Evolutionary conservation across 2,113 vertebrate genomes (phyloP), one percentile per base, ranked within the genome.

Genomic region (Scartelaos histophorus): DNA sequence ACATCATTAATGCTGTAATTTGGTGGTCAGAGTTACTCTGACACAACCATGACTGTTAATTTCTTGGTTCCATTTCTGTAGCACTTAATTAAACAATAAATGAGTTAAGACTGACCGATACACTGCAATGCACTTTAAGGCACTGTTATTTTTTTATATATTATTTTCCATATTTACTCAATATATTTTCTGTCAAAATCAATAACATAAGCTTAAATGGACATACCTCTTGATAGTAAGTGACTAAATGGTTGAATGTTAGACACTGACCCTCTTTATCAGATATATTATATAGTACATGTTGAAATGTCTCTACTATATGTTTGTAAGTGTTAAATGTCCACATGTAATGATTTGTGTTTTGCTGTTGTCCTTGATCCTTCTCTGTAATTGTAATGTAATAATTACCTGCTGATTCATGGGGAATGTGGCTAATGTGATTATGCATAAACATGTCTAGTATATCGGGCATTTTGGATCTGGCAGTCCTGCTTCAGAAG

Each of bases 221-320:
- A 66, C 45, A 66, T 74, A 81, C 69, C 60, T 81, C 74, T 69
- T 69, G 34, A 70, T 54, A 38, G 51, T 70, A 45, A 5, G 35
- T 69, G 73, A 81, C 72, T 74, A 80, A 74, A 74, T 67, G 66
- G 76, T 66, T 71, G 82, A 86, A 82, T 76, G 76, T 85, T 77
- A 73, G 70, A 75, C 51, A 60, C 72, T 38, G 61, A 17, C 29
- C 54, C 19, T 46, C 69, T 66, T 61, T 70, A 83, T 38, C 69
- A 17, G 34, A 90, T 90, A 86, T 92, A 58, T n/a, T 22, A 76
- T 92, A 80, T 79, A 77, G 79, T 86, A 78, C 83, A 75, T 88
- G 83, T 91, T 70, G 80, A 76, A 75, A 25, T 91, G 77, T 82
- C 47, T 79, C 75, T 82, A 83, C 11, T 75, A 62, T 73, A 66